Conservation (phyloP, 2,113 vertebrate genomes). For the Zeus faber region DNA sequence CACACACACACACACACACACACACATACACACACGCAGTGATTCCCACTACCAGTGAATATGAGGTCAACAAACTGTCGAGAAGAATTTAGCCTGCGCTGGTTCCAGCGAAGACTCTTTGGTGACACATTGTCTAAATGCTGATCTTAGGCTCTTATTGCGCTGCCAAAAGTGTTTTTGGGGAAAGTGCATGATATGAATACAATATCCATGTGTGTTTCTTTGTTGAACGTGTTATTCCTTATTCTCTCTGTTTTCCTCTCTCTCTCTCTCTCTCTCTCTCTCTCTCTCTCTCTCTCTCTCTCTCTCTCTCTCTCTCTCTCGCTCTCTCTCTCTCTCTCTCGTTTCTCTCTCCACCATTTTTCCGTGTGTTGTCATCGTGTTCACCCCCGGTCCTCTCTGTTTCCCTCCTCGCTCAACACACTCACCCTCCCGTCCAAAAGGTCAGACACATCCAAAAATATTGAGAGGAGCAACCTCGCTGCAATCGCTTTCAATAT, state of each 20-base stretch:
- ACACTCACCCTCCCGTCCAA: neutral
- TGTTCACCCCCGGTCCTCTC: too few relatives aligned
- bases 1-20: slow-evolving; percentile 4
- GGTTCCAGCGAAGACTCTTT: too few relatives aligned
- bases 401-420: too few relatives aligned
- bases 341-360: neutral
- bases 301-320: neutral
- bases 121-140: too few relatives aligned
- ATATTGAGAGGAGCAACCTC: too few relatives aligned
- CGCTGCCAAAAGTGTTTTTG: too few relatives aligned
- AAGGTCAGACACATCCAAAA: neutral
- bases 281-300: neutral
- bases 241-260: neutral
- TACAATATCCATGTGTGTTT: neutral
- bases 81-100: too few relatives aligned
- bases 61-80: too few relatives aligned
- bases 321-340: neutral
- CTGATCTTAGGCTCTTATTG: too few relatives aligned
- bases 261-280: neutral
- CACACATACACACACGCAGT: neutral
- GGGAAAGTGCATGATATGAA: too few relatives aligned
- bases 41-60: neutral
- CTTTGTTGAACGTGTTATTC: neutral
- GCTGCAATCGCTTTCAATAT: too few relatives aligned
- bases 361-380: too few relatives aligned